phyloP scores from a whole-genome alignment of 2,888 invertebrate genomes.

The Scaptomyza caliginosa region DNA sequence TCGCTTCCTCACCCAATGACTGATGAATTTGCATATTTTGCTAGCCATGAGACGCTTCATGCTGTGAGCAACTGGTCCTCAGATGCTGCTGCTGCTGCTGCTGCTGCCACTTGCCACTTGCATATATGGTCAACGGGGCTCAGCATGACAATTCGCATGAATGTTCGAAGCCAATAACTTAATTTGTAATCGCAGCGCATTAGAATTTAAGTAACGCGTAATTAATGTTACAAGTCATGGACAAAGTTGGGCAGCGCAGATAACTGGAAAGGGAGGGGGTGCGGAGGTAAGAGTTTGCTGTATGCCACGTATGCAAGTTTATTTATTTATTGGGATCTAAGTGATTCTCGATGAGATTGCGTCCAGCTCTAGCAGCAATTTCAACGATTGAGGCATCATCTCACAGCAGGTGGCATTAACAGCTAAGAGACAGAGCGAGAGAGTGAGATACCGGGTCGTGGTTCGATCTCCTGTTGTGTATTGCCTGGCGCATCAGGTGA shows the following conservation, averaged over 20 bases:
- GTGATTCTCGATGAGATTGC: slow-evolving; percentile 84
- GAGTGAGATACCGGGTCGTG: neutral
- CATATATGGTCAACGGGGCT: slow-evolving; percentile 43
- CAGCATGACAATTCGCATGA: slow-evolving; percentile 81
- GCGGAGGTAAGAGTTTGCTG: slow-evolving; percentile 5
- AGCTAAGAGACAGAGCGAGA: slow-evolving; percentile 7
- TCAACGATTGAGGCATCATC: slow-evolving; percentile 81
- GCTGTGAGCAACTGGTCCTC: slow-evolving; percentile 69
- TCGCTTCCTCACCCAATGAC: slow-evolving; percentile 1
- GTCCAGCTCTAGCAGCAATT: slow-evolving; percentile 51
- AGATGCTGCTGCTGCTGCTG: slow-evolving; percentile 3
- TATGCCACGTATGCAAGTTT: slow-evolving; percentile 47
- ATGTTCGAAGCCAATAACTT: slow-evolving; percentile 82
- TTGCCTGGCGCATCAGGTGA: slow-evolving; percentile 82
- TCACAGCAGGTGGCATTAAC: slow-evolving; percentile 77
- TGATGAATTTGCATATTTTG: slow-evolving; percentile 74
- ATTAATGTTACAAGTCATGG: slow-evolving; percentile 83
- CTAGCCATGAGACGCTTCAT: slow-evolving; percentile 40
- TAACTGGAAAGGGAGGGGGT: slow-evolving; percentile 5
- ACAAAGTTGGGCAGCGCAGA: slow-evolving; percentile 37
- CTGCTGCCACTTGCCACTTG: slow-evolving; percentile 10
- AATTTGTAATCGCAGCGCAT: slow-evolving; percentile 84
- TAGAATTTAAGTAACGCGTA: slow-evolving; percentile 85
- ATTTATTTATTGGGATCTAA: slow-evolving; percentile 84
- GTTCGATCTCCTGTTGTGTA: slow-evolving; percentile 66